Evolutionary conservation across 2,797 vertebrate genomes (phyloP), one percentile per base, ranked within the genome.

Genomic region (Alcedo quadribrachys): DNA sequence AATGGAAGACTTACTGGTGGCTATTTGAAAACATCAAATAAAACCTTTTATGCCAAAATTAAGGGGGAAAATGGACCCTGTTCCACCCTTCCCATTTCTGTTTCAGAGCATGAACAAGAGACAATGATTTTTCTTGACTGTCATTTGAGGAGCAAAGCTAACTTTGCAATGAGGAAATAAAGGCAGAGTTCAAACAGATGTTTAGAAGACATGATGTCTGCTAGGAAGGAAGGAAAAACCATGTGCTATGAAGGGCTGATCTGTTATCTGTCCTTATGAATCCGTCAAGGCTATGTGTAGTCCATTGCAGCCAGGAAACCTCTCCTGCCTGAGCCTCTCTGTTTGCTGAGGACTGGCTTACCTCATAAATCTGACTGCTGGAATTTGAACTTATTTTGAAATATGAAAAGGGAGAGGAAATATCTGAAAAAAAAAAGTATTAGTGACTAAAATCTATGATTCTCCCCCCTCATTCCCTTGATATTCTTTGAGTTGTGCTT

Each of bases 251-350:
- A 76, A 70, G 51, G 76, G 20, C 19, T 68, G 40, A 9, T n/a
- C 14, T 9, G 8, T 79, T 86, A 46, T 40, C 35, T 92, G 19
- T 35, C 66, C 21, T 1, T n/a, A 45, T 15, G 58, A 57, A 68
- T 54, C 24, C 37, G 9, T n/a, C 46, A 85, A 92, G 53, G 19
- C 2, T 32, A 22, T 9, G 18, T 0, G 0, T 7, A 67, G 35
- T 35, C 5, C 30, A 4, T 1, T 57, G 42, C 8, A 89, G 16
- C 12, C n/a, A 54, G 62, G n/a, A 91, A 46, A 33, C 9, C 24
- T 42, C 20, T 57, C 33, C 62, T 75, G 30, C 27, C 15, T 69
- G 33, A 65, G 63, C 27, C 30, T 24, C 21, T 43, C 17, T 78
- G 6, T 63, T 78, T 83, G 24, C 50, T 57, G 21, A 84, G 43